Evolutionary conservation across 2,888 invertebrate genomes (phyloP), one percentile per base, ranked within the genome.

Genomic region (Drosophila borealis): DNA sequence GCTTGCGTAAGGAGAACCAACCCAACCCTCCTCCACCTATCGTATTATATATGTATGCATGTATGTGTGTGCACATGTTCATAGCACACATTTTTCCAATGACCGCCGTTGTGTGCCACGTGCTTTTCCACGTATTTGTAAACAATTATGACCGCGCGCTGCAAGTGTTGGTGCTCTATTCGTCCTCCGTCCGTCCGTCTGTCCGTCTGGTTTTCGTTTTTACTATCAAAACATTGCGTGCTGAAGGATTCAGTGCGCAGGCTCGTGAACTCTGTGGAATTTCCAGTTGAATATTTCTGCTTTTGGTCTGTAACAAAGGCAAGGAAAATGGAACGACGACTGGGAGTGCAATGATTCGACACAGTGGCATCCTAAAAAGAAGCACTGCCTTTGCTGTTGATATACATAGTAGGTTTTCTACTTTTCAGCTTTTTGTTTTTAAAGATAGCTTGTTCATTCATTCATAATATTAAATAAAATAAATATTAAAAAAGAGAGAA

Each of bases 191-290:
- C 17, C 17, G 17, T 62, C 41, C 42, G 25, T 29, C 50, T 33
- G 33, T 44, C 37, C 25, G 55, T 48, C 53, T 50, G 60, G 13
- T 19, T 34, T 25, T 41, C 44, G 42, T 57, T 73, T 80, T 83
- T 81, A 84, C 80, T 65, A 84, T 80, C 81, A 84, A 78, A 87
- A 84, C 82, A 83, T 77, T 76, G 71, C 57, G 64, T 63, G 36
- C 44, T 9, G 36, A 34, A 42, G 45, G 13, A 34, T 9, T 5
- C 25, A 41, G 4, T 8, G 80, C 84, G 83, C 83, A 87, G 45
- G n/a, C 69, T 36, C 75, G 66, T 74, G 79, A 82, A 77, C 49
- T 61, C 39, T 36, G n/a, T 66, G 69, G 57, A 74, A 69, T 39
- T 65, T 81, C 56, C 70, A 70, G 21, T 17, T 36, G 51, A 65